Base-by-base conservation (phyloP, 2,888 invertebrate species). In the Lasioglossum oenotherae region DNA sequence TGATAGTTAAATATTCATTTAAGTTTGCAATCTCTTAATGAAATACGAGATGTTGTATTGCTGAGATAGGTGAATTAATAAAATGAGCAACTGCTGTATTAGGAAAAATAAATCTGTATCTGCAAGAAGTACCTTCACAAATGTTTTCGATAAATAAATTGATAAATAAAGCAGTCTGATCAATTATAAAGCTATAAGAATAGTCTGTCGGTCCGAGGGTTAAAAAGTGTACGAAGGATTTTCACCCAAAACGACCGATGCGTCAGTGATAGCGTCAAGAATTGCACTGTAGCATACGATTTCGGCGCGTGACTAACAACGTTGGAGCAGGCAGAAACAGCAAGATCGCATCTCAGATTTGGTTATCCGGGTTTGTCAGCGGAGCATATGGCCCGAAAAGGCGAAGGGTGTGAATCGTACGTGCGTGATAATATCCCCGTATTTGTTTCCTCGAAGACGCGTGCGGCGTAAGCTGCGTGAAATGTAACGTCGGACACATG, bases 381-480 rank as follows among this genome's bases (percentile, higher is more conserved):
- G 57, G 44, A 10, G 31, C 6, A 27, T 27, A 69, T 74, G 12
- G 12, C 23, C 31, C 35, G n/a, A 23, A 5, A 27, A 4, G 49
- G 6, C 31, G 41, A 35, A 44, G 57, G 41, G 46, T 49, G 49
- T n/a, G 60, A 81, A 64, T 35, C n/a, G 53, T 69, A n/a, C n/a
- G 46, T n/a, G 78, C 76, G 72, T 67, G 85, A 81, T 81, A 44
- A 77, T n/a, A 75, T 74, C 75, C 74, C 57, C 53, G 81, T 69
- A 67, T 77, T 72, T 67, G 80, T 75, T 74, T 57, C 44, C 46
- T 14, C 76, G 78, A 73, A 74, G 85, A 80, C 85, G 88, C 91
- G 69, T 23, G 69, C 23, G 38, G 69, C 69, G 88, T 92, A 92
- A 93, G 91, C 92, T 86, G 86, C 79, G 84, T 84, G 89, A 92